Evolutionary conservation across 2,797 vertebrate species (phyloP).

Genomic region (Carapus acus): DNA sequence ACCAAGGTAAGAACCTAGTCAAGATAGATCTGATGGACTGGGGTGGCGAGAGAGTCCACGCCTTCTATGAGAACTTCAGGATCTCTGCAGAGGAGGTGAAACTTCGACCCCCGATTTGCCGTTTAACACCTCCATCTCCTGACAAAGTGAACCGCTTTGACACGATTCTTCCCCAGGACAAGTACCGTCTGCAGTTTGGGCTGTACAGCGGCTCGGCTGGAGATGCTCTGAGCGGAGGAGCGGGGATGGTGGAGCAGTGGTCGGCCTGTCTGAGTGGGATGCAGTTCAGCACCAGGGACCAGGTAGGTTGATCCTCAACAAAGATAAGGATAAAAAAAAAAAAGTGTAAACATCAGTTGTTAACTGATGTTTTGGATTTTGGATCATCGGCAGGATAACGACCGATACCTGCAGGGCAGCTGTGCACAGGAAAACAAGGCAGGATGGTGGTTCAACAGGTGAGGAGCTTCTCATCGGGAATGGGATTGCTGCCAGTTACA

Average conservation of each 20-base stretch:
- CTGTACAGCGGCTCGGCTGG: conserved; percentile 82
- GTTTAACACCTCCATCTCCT: not conserved
- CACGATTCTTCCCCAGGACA: conserved; percentile 71
- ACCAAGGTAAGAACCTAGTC: conserved; percentile 78
- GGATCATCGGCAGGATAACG: conserved; percentile 74
- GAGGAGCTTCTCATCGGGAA: conserved; percentile 22
- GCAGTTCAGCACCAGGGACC: conserved; percentile 85
- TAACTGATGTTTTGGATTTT: no score
- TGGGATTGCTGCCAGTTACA: no score
- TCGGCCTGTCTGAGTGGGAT: conserved; percentile 81
- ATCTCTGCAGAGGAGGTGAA: conserved; percentile 77
- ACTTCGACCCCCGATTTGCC: not conserved
- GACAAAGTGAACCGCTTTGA: no score
- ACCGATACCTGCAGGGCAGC: conserved; percentile 80
- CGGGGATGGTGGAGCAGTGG: conserved; percentile 80
- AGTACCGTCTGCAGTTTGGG: conserved; percentile 80
- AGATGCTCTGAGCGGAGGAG: conserved; percentile 79
- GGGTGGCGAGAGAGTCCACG: conserved; percentile 74
- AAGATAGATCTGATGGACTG: conserved; percentile 89
- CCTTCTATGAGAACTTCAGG: conserved; percentile 82
- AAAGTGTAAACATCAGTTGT: no score
- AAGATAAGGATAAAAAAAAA: no score
- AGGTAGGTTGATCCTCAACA: no score
- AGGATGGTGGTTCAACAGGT: conserved; percentile 96
- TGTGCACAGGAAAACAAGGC: conserved; percentile 81